A percentile compares a stretch with the other conserved stretches of the same genome.
Conservation (phyloP, 2,113 vertebrate genomes). For the Leucoraja erinaceus region DNA sequence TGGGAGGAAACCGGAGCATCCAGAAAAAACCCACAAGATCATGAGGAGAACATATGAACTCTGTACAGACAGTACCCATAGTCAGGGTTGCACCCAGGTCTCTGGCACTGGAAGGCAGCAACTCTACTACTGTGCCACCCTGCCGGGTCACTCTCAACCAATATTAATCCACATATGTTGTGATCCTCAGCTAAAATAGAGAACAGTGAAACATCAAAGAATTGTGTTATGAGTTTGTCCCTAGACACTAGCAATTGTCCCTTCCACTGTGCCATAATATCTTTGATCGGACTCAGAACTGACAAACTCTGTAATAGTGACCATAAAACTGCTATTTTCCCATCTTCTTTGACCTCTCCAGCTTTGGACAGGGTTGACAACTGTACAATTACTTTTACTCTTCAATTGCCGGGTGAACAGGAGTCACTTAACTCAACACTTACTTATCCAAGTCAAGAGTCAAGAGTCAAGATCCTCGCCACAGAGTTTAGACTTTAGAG, state of each 20-base stretch:
- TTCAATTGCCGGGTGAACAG: background rate
- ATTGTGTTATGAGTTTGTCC: background rate
- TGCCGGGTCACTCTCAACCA: no score
- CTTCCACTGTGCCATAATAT: no score
- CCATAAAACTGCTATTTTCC: background rate
- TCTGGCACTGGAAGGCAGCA: no score
- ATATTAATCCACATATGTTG: background rate
- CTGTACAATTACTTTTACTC: background rate
- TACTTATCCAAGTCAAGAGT: no score
- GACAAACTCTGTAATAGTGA: background rate
- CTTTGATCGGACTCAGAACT: background rate
- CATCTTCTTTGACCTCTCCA: background rate
- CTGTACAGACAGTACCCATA: no score
- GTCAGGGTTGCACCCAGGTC: no score
- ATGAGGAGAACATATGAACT: no score
- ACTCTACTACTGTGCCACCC: no score
- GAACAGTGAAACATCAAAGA: background rate
- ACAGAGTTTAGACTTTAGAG: no score
- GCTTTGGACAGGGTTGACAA: background rate
- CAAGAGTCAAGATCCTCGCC: no score
- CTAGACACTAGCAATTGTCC: background rate
- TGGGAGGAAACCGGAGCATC: no score
- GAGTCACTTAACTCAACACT: background rate
- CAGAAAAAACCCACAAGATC: no score
- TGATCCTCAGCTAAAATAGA: background rate